Percentiles rank a stretch among this genome's conserved stretches.
Evolutionary conservation across 2,113 vertebrate genomes (phyloP).

Genomic region (Mugil cephalus): DNA sequence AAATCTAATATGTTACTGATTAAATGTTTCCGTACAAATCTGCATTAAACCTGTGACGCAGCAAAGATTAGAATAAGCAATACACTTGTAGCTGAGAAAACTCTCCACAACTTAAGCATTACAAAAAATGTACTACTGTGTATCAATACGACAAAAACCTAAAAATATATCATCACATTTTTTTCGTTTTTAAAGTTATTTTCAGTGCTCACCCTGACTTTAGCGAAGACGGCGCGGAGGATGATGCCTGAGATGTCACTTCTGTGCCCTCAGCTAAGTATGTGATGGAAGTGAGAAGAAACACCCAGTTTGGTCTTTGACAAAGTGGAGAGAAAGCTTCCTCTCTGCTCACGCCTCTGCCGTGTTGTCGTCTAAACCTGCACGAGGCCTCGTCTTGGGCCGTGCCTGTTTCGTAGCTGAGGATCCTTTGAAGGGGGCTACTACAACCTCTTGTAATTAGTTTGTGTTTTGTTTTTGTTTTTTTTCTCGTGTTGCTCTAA

Average conservation of each 20-base stretch:
- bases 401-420: no score
- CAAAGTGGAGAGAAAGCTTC: constrained; percentile 21
- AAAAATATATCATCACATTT: background rate
- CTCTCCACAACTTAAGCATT: no score
- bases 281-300: constrained; percentile 51
- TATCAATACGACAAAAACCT: no score
- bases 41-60: no score
- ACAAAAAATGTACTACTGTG: no score
- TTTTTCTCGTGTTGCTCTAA: constrained; percentile 58
- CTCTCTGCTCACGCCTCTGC: constrained; percentile 15
- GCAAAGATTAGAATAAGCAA: no score
- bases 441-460: constrained; percentile 61
- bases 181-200: background rate
- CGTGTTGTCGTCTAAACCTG: background rate
- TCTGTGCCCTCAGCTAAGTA: background rate
- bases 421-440: constrained; percentile 15
- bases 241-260: constrained; percentile 1
- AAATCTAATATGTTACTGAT: no score
- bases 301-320: constrained; percentile 50
- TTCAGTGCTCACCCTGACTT: constrained; percentile 23
- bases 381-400: background rate
- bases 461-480: constrained; percentile 38
- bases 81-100: background rate
- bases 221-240: background rate
- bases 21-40: no score